phyloP scores from a whole-genome alignment of 2,113 vertebrate species.

The Aramus guarauna region DNA sequence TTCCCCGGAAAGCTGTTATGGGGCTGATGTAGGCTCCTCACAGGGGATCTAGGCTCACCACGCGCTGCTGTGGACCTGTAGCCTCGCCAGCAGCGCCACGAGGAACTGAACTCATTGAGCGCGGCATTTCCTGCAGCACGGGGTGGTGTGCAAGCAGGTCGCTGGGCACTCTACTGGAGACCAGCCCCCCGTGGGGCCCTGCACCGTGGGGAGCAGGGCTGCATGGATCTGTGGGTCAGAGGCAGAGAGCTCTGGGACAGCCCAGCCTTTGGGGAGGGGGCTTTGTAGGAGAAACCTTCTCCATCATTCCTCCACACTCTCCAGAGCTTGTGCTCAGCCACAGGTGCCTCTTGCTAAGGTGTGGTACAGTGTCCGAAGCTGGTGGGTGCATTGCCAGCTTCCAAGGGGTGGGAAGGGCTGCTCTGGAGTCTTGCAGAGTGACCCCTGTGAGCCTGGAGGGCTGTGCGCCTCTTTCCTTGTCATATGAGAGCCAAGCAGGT shows the following conservation, averaged over 20 bases:
- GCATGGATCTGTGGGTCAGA: rapidly evolving
- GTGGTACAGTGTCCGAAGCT: neutral
- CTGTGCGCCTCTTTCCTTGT: neutral
- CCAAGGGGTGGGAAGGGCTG: neutral
- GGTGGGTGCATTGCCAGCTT: neutral
- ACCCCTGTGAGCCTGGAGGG: neutral
- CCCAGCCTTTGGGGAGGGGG: neutral
- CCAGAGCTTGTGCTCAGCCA: neutral
- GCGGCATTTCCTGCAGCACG: neutral
- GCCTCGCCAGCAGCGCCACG: neutral
- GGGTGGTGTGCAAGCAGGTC: neutral
- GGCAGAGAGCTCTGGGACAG: neutral
- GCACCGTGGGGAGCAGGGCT: neutral
- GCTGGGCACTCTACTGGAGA: neutral
- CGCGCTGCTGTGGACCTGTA: neutral
- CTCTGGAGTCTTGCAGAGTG: neutral
- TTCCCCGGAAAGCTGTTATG: neutral
- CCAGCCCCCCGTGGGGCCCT: neutral
- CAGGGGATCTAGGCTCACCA: neutral
- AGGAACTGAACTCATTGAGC: rapidly evolving
- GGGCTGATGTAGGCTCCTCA: neutral
- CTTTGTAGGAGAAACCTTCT: neutral
- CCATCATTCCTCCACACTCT: neutral
- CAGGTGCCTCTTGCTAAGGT: neutral
- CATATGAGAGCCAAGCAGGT: neutral